phyloP scores from a whole-genome alignment of 2,113 vertebrate species.

The Helogale parvula region DNA sequence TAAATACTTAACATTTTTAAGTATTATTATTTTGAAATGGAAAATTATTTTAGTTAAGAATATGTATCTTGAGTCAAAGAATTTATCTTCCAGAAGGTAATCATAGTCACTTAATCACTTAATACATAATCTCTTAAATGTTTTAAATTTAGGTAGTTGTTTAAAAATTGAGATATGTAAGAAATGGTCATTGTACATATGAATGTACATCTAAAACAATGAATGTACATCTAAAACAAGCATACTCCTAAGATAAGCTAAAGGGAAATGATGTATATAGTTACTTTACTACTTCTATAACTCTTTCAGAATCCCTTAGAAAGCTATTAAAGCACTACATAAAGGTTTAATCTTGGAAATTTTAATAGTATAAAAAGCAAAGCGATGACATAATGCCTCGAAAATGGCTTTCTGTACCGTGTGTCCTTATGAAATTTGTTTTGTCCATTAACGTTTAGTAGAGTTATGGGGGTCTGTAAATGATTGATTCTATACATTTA shows the following conservation, averaged over 20 bases:
- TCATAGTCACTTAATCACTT: neutral
- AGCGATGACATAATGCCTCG: slow-evolving; percentile 60
- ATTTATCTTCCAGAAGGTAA: neutral
- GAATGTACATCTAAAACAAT: neutral
- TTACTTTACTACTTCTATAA: slow-evolving; percentile 26
- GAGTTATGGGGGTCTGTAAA: slow-evolving; percentile 45
- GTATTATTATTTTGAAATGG: neutral
- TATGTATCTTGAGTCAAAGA: neutral
- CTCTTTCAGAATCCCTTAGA: slow-evolving; percentile 1
- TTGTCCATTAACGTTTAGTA: slow-evolving; percentile 14
- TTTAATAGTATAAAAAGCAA: slow-evolving; percentile 8
- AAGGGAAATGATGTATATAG: neutral
- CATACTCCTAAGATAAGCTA: neutral
- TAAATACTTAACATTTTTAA: neutral
- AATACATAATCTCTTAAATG: neutral
- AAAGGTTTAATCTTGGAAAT: slow-evolving; percentile 23
- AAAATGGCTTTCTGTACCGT: slow-evolving; percentile 52
- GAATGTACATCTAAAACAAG: neutral
- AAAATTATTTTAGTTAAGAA: slow-evolving; percentile 15
- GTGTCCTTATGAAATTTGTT: slow-evolving; percentile 51
- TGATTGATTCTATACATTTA: neutral
- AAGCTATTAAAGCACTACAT: slow-evolving; percentile 1
- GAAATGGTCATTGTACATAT: neutral
- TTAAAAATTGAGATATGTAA: neutral
- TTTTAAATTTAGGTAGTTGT: slow-evolving; percentile 24